Conservation (phyloP, 2,888 invertebrate species). For the Drosophila helvetica region DNA sequence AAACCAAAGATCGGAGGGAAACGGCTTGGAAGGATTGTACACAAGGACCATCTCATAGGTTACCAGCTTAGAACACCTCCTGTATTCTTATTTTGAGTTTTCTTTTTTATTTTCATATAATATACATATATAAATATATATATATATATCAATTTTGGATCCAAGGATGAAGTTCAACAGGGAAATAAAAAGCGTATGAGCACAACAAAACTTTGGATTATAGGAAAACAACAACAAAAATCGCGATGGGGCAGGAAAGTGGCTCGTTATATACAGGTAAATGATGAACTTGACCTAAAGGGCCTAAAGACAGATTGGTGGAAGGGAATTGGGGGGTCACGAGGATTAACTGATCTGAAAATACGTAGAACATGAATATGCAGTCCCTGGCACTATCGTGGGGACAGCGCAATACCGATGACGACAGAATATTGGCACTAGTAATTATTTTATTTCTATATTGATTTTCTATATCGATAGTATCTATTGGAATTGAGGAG, state of each 20-base stretch:
- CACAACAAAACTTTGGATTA: slow-evolving; percentile 29
- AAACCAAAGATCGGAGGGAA: slow-evolving; percentile 28
- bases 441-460: not conserved
- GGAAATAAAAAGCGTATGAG: slow-evolving; percentile 30
- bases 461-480: slow-evolving; percentile 2
- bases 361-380: too few species aligned
- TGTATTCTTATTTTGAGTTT: slow-evolving; percentile 19
- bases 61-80: slow-evolving; percentile 86
- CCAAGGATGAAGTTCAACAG: slow-evolving; percentile 25
- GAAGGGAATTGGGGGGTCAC: not conserved
- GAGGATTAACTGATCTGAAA: not conserved
- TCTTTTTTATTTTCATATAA: not conserved
- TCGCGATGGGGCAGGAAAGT: slow-evolving; percentile 4
- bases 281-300: not conserved
- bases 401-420: not conserved
- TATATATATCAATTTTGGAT: slow-evolving; percentile 6
- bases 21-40: slow-evolving; percentile 73
- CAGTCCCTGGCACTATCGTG: not conserved
- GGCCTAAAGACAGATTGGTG: not conserved
- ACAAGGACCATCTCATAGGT: slow-evolving; percentile 97
- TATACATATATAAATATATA: not conserved
- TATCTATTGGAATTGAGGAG: not conserved
- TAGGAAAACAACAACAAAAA: slow-evolving; percentile 12
- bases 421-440: too few species aligned
- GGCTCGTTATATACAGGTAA: slow-evolving; percentile 7